Evolutionary conservation across 2,888 invertebrate species (phyloP).

Genomic region (Hanleya hanleyi): DNA sequence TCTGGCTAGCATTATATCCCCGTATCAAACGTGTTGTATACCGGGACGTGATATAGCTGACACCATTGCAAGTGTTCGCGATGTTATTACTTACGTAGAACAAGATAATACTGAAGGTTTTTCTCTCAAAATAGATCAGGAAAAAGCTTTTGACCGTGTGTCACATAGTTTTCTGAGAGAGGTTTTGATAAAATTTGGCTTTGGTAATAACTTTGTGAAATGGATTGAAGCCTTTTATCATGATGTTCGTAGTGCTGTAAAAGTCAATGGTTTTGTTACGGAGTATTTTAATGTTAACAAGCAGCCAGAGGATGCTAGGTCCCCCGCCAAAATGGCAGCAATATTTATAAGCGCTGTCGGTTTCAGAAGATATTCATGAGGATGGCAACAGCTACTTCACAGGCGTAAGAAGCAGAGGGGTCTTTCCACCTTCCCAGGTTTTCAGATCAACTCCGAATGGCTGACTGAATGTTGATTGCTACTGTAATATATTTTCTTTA

Average conservation of each 20-base stretch:
- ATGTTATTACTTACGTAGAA: background rate
- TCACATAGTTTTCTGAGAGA: background rate
- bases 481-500: no score
- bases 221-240: background rate
- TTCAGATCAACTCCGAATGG: no score
- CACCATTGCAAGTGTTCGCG: background rate
- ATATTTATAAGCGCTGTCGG: no score
- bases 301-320: no score
- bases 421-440: no score
- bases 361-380: no score
- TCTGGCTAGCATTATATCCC: background rate
- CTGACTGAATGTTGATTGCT: no score
- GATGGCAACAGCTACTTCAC: no score
- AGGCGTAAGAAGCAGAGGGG: no score
- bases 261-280: background rate
- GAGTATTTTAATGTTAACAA: background rate
- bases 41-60: background rate
- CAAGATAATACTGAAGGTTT: background rate
- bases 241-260: background rate
- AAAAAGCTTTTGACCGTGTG: constrained; percentile 3
- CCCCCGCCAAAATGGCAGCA: no score
- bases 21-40: background rate
- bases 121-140: background rate
- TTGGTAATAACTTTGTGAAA: constrained; percentile 6
- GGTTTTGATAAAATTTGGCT: background rate